Base-by-base conservation (phyloP, 2,797 vertebrate genomes). In the Takifugu rubripes region DNA sequence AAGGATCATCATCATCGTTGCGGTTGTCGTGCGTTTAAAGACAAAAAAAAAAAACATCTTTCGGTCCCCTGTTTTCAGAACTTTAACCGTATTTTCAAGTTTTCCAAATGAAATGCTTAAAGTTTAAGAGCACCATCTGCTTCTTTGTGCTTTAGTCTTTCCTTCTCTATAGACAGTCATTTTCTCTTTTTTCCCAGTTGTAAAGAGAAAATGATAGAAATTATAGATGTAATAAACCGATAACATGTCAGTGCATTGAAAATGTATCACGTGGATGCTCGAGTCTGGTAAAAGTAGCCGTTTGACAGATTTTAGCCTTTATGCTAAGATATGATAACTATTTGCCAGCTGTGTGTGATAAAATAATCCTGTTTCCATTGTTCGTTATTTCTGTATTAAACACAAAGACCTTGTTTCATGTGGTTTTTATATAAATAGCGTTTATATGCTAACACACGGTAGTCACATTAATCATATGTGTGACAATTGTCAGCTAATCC, bases 51-150 rank as follows among this genome's bases (percentile, higher is more conserved):
- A 29, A 29, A 49, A 54, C 61, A 42, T 7, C 7, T 43, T 29
- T 53, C 56, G 29, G 61, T 49, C 52, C 70, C 57, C 27, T 54
- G 54, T 33, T 50, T 56, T 63, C 53, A 63, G 11, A 53, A 16
- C 47, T 25, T 6, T 67, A 33, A 49, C 42, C 53, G 5, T 66
- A 50, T 70, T 78, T 62, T 60, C 24, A 44, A 69, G 66, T 67
- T 66, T 67, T 68, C 21, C 56, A 62, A 63, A 59, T 56, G 42
- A 49, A 72, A 52, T 56, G 45, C 49, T 40, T 11, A 6, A 5
- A 29, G 27, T 29, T 33, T 4, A 10, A 40, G 3, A 40, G 36
- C 36, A 12, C 36, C 36, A 14, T 40, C 36, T 40, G 36, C 9
- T 10, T 33, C 8, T 7, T 33, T 33, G 2, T 9, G 31, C 36